Base-by-base conservation (phyloP, 2,797 vertebrate genomes). In the Arremon brunneinucha region DNA sequence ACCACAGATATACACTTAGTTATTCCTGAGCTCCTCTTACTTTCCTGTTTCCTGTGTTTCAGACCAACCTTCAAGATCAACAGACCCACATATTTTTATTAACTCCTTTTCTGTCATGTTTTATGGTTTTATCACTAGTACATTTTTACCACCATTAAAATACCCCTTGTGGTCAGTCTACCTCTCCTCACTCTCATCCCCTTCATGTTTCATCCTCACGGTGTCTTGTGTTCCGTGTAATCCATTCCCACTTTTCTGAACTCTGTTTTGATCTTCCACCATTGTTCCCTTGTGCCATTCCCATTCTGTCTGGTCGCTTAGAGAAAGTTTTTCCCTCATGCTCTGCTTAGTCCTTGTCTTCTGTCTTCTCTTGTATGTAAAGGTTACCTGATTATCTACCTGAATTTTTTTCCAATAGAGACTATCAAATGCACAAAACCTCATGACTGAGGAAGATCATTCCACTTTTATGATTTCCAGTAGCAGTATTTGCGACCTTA, bases 201-300 rank as follows among this genome's bases (percentile, higher is more conserved):
- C 44, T 62, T 72, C 76, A 44, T 67, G 52, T 94, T 93, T 91
- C 49, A 82, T 71, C 47, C 46, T 94, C 65, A 76, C 37, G 78
- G 77, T 84, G 76, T 94, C 87, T 92, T 88, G 63, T 37, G 56
- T 56, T 95, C 85, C 59, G 50, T 95, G 90, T 95, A 95, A 93
- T 90, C 70, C 63, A 77, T 95, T 88, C 53, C 90, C 30, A 18
- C 34, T 83, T 94, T 89, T 96, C 85, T 91, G 78, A 90, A 56
- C 62, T 83, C 68, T 77, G 4, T 92, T 97, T 94, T 97, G 83
- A 88, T 96, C 83, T 93, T 90, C 37, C 53, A 88, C n/a, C 64
- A 79, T 39, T 39, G 53, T 85, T 93, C 55, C 12, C 21, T 64
- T 81, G 41, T 90, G 44, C 35, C 49, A 72, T 80, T 94, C 70